Evolutionary conservation across 2,113 vertebrate genomes (phyloP), one percentile per base, ranked within the genome.

Genomic region (Speoplatyrhinus poulsoni): DNA sequence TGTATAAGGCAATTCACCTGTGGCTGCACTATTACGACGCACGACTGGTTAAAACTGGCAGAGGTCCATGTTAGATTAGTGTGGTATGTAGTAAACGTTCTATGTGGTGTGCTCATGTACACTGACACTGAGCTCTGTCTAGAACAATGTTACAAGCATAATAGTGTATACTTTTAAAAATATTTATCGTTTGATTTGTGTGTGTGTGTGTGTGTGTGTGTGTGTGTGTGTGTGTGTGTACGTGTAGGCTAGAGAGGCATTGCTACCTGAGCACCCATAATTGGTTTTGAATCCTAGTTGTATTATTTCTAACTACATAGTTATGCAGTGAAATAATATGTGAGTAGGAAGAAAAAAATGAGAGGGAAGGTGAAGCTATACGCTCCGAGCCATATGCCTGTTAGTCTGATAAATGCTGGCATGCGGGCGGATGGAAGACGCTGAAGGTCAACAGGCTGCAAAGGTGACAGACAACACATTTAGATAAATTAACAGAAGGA

Each of bases 321-420:
- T 77, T 89, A 88, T 91, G 85, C 73, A 76, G 82, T 90, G 90
- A 91, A 86, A 87, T 75, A 90, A 86, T 73, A 66, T 47, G 46
- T 56, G 50, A 75, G 70, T 49, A 67, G 79, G 63, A 80, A 76
- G 33, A 79, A 57, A 61, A 26, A 53, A 69, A 69, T 62, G 69
- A 63, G 61, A 68, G 67, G 61, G 15, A 52, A 81, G 26, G 79
- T 61, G 19, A 83, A 83, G 58, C 52, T 79, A 80, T 49, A 77
- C 58, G 60, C 59, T 64, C 0, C 15, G 52, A 63, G 67, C 41
- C 4, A 55, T 72, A 69, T 75, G 70, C 62, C 67, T 74, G 68
- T 50, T 9, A 46, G 13, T 66, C 13, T 41, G n/a, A 60, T 72
- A 59, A 46, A 60, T 50, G 36, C 58, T 76, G 12, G 13, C 75